Base-by-base conservation (phyloP, 2,888 invertebrate genomes). In the Cremastobaeus sp. region DNA sequence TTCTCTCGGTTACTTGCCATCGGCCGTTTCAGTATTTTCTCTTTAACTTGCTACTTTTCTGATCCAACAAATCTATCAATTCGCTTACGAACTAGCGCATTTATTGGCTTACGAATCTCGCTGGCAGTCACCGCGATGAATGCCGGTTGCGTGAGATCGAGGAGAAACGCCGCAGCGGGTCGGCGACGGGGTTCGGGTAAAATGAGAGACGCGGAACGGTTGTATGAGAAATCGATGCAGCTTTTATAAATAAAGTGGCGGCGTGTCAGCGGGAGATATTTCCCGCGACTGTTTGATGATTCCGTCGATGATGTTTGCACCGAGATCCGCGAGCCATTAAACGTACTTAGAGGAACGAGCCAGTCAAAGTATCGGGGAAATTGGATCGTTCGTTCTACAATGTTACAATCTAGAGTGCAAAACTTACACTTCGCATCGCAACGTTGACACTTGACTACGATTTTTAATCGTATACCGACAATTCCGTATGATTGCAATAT, bases 51-150 rank as follows among this genome's bases (percentile, higher is more conserved):
- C 60, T 70, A 65, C 60, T 65, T 60, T 59, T 70, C 60, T 47
- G 65, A 65, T 59, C 48, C 57, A 47, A 70, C 68, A 54, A 74
- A 64, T 69, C 66, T 60, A 59, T 70, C 62, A 70, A 59, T 69
- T 74, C 65, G 69, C 69, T 68, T 73, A 72, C 72, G 55, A 72
- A 41, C 47, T 72, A 60, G 39, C 55, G 54, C 72, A 60, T 60
- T 62, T 43, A 54, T 60, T 48, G 66, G 41, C 64, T 52, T 11
- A 20, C 71, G 64, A 32, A 65, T 71, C 71, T 62, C 64, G 50
- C 20, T n/a, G 37, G 54, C 48, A 55, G 50, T 47, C 39, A 21
- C 35, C 34, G 48, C 35, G 15, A 43, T 43, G 39, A 64, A 35
- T n/a, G 48, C 18, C 17, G 21, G 1, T 15, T 8, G 45, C 11